Conservation (phyloP, 2,888 invertebrate species). For the Drosophila kuntzei region DNA sequence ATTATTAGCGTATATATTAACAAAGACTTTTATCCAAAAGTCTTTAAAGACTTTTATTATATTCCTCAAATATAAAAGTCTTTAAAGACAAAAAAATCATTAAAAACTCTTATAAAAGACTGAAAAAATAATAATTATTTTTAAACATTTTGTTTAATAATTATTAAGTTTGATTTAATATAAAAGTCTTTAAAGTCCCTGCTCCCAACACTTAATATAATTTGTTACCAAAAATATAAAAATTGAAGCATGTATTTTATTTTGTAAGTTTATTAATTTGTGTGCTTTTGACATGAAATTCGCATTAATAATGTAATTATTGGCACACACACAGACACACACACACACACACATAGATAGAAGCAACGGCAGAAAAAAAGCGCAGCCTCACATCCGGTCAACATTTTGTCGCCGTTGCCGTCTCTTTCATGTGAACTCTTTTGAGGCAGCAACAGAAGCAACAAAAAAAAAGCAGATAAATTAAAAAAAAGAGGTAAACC, state of each 20-base stretch:
- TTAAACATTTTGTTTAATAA: too few species aligned
- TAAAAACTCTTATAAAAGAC: too few species aligned
- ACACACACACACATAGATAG: constrained; percentile 21
- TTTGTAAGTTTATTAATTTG: constrained; percentile 60
- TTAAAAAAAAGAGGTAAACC: constrained; percentile 68
- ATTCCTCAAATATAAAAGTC: too few species aligned
- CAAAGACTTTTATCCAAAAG: too few species aligned
- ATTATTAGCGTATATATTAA: too few species aligned
- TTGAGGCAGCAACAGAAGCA: constrained; percentile 56
- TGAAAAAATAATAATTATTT: too few species aligned
- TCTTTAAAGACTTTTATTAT: too few species aligned
- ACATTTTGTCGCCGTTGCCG: constrained; percentile 80
- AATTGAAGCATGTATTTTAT: constrained; percentile 31
- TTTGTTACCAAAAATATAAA: constrained; percentile 1
- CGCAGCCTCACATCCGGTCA: constrained; percentile 83
- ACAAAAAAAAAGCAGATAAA: constrained; percentile 34
- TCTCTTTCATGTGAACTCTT: constrained; percentile 79
- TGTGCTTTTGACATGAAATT: constrained; percentile 63
- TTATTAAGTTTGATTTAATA: too few species aligned
- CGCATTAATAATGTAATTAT: constrained; percentile 81
- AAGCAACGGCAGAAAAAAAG: constrained; percentile 66
- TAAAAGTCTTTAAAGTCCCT: neutral
- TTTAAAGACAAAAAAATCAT: too few species aligned
- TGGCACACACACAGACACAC: constrained; percentile 35
- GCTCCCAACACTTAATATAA: constrained; percentile 12